These are phyloP conservation scores for Hirundo rustica DNA, from an alignment of 2,797 vertebrate species.

Conservation along the genomic window DNA sequence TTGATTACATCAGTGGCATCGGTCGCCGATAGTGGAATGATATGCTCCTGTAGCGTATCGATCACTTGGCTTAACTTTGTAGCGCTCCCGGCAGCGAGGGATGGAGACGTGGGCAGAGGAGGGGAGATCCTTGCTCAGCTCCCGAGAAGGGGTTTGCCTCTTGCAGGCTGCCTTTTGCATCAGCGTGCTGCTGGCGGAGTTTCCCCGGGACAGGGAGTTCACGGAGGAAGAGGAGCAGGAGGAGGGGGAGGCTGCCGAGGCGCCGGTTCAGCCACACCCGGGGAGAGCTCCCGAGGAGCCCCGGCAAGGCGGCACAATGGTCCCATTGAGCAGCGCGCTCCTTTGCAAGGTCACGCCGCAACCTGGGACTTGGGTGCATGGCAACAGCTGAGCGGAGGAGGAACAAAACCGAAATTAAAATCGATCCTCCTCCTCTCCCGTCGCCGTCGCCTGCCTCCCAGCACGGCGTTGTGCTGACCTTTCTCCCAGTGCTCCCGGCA, in stretches of 20 bases:
- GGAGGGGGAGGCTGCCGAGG: constrained; percentile 35
- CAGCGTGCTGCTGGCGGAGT: constrained; percentile 53
- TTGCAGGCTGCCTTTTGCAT: constrained; percentile 38
- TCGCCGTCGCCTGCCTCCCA: neutral
- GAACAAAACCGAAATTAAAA: constrained; percentile 43
- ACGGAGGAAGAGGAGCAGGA: neutral
- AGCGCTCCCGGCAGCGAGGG: constrained; percentile 33
- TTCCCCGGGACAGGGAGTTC: constrained; percentile 65
- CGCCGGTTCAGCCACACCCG: constrained; percentile 64
- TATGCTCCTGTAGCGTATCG: constrained; percentile 42
- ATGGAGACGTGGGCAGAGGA: constrained; percentile 37
- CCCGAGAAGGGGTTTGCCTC: constrained; percentile 65
- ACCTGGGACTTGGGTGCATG: constrained; percentile 43
- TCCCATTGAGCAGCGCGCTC: constrained; percentile 60
- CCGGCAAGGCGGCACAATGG: constrained; percentile 53
- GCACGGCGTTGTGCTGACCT: neutral
- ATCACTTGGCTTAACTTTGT: constrained; percentile 75
- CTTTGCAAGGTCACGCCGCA: constrained; percentile 74
- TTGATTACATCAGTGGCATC: constrained; percentile 79
- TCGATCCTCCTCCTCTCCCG: neutral
- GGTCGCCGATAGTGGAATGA: constrained; percentile 69
- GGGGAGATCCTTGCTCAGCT: constrained; percentile 42
- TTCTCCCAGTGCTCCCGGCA: neutral
- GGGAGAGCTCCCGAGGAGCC: constrained; percentile 44
- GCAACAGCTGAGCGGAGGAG: constrained; percentile 62